These are phyloP conservation scores for Drosophila pseudotalamancana DNA, from an alignment of 2,888 invertebrate species.

Conservation along the genomic window DNA sequence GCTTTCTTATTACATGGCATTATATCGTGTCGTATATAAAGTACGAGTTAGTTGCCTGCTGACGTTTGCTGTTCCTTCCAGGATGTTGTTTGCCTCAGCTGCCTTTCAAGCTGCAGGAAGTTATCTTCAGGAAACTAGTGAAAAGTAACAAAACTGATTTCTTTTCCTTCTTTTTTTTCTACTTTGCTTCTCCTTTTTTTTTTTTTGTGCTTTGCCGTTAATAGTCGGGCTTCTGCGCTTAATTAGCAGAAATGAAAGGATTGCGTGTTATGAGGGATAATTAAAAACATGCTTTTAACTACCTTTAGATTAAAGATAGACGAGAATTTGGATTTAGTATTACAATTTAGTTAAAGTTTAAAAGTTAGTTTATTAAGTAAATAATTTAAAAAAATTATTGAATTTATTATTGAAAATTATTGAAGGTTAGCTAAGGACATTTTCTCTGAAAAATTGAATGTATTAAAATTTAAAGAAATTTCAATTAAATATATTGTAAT, in stretches of 20 bases:
- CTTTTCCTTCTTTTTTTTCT: conserved; percentile 30
- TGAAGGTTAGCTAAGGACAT: too few relatives aligned
- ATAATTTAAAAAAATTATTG: too few relatives aligned
- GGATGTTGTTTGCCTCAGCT: conserved; percentile 49
- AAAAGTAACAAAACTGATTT: conserved; percentile 25
- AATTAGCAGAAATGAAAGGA: conserved; percentile 34
- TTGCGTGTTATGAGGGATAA: background rate
- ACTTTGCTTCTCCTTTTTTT: conserved; percentile 23
- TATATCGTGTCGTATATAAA: conserved; percentile 58
- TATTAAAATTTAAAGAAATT: too few relatives aligned
- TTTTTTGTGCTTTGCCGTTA: conserved; percentile 10
- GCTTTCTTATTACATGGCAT: conserved; percentile 78
- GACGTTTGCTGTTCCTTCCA: conserved; percentile 46
- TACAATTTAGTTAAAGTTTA: too few relatives aligned
- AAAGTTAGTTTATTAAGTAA: too few relatives aligned
- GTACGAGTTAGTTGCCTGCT: conserved; percentile 37
- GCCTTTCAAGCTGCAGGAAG: conserved; percentile 17
- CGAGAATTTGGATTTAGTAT: too few relatives aligned
- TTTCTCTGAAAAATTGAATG: too few relatives aligned
- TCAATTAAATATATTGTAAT: too few relatives aligned
- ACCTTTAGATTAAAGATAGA: too few relatives aligned
- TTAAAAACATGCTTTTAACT: background rate
- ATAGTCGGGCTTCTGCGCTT: conserved; percentile 22
- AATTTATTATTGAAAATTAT: too few relatives aligned
- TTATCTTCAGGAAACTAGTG: conserved; percentile 21